These are phyloP conservation scores for Uropsilus gracilis DNA, from an alignment of 2,113 vertebrate genomes.

Conservation along the genomic window DNA sequence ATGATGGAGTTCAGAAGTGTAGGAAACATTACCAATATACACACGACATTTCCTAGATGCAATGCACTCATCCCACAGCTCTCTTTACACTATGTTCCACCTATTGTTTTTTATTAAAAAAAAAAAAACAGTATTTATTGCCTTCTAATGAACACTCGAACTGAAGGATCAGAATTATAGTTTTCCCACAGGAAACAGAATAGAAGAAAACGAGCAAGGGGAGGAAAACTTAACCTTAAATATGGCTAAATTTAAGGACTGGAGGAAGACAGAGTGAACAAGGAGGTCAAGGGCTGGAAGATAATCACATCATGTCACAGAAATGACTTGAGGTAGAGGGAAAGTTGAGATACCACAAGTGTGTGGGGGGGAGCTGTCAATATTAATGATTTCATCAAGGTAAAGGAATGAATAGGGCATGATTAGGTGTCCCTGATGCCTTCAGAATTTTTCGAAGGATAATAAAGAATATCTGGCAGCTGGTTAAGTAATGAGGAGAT, in stretches of 20 bases:
- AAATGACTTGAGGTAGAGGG: not conserved
- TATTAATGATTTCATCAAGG: not conserved
- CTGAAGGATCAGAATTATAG: not conserved
- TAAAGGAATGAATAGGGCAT: not conserved
- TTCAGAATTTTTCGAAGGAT: not conserved
- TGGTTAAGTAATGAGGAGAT: not conserved
- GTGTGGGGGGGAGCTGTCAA: not conserved
- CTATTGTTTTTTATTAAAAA: not conserved
- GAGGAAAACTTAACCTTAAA: not conserved
- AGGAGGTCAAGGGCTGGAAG: too few relatives aligned
- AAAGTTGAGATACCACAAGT: not conserved
- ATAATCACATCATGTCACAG: not conserved
- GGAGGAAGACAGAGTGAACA: not conserved
- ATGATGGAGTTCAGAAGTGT: not conserved
- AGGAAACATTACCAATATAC: not conserved
- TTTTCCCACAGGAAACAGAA: not conserved
- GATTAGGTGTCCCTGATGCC: not conserved
- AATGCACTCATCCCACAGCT: too few relatives aligned
- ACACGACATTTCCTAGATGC: not conserved
- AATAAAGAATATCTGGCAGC: constrained; percentile 24
- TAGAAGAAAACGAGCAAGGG: not conserved
- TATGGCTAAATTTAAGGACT: not conserved
- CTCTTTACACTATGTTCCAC: not conserved
- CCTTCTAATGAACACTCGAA: not conserved
- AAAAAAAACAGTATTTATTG: not conserved